These are phyloP conservation scores for Danaus chrysippus DNA, from an alignment of 2,888 invertebrate genomes.

Conservation along the genomic window DNA sequence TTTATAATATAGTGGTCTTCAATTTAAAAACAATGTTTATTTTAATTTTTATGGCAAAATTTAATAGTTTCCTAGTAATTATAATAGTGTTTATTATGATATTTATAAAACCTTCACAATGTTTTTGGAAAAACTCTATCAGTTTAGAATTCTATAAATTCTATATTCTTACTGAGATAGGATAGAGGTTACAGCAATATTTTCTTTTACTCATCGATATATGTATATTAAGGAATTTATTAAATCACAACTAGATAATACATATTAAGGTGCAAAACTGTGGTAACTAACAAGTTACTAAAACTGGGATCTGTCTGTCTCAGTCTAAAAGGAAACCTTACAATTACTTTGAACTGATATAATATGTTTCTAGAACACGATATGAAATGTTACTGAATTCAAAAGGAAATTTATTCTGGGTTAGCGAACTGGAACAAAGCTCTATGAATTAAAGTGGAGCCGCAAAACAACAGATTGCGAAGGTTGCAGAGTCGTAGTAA, in stretches of 20 bases:
- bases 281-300: not conserved
- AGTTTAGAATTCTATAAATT: too few relatives aligned
- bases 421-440: slow-evolving; percentile 55
- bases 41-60: too few relatives aligned
- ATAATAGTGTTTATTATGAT: too few relatives aligned
- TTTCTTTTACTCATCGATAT: not conserved
- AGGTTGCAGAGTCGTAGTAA: slow-evolving; percentile 58
- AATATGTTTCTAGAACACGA: slow-evolving; percentile 36
- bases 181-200: not conserved
- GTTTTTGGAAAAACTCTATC: too few relatives aligned
- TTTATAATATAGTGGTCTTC: too few relatives aligned
- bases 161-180: too few relatives aligned
- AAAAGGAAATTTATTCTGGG: slow-evolving; percentile 52
- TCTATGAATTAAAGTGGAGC: slow-evolving; percentile 56
- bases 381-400: slow-evolving; percentile 45
- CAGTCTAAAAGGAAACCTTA: slow-evolving; percentile 24
- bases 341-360: slow-evolving; percentile 36
- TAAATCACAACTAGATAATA: not conserved
- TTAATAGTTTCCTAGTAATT: too few relatives aligned
- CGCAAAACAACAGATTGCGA: slow-evolving; percentile 63
- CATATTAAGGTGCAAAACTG: not conserved
- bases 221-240: not conserved
- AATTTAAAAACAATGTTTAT: too few relatives aligned
- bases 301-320: slow-evolving; percentile 13
- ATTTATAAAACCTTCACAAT: too few relatives aligned